Conservation (phyloP, 2,797 vertebrate species). For the Lacerta bilineata region DNA sequence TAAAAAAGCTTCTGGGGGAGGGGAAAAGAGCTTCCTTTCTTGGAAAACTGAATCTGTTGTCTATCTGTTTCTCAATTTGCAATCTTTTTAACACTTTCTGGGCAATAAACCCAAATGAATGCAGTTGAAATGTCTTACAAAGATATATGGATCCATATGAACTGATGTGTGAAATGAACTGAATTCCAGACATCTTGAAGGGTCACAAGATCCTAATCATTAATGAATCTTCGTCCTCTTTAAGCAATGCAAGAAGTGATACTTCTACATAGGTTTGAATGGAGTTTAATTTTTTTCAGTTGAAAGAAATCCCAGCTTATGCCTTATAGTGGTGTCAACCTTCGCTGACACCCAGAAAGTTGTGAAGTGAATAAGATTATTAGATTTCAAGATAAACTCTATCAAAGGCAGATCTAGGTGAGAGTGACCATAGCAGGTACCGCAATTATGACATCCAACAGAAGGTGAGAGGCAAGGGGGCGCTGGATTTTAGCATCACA, state of each 20-base stretch:
- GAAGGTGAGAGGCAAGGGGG: too few relatives aligned
- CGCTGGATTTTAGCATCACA: too few relatives aligned
- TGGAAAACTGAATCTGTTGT: background rate
- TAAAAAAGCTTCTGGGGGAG: background rate
- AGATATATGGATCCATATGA: background rate
- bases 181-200: constrained; percentile 30
- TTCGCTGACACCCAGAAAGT: background rate
- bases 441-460: too few relatives aligned
- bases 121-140: background rate
- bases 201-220: constrained; percentile 19
- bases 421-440: too few relatives aligned
- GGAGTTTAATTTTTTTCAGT: background rate
- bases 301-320: background rate
- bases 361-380: background rate
- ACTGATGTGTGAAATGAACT: constrained; percentile 35
- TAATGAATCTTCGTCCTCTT: background rate
- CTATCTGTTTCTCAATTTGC: constrained; percentile 29
- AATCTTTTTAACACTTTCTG: background rate
- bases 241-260: background rate
- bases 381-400: background rate
- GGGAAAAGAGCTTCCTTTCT: background rate
- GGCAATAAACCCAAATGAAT: background rate
- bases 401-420: too few relatives aligned
- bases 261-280: background rate
- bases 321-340: background rate